Percentiles rank a stretch among this genome's conserved stretches.
phyloP scores from a whole-genome alignment of 2,797 vertebrate species.

The Poecilia velifera region DNA sequence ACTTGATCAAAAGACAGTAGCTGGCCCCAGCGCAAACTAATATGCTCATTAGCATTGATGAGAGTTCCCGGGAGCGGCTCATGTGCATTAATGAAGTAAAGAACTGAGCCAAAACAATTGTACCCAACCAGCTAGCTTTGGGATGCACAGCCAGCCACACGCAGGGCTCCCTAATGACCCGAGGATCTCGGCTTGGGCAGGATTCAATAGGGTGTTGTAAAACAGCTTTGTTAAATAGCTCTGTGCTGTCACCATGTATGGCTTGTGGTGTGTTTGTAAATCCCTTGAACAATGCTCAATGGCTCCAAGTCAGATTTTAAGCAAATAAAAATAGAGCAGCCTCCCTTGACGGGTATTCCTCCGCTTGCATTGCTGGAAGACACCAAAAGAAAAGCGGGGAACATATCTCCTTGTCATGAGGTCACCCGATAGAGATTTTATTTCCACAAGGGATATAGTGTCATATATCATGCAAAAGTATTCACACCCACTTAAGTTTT shows the following conservation, averaged over 20 bases:
- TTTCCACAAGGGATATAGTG: constrained; percentile 70
- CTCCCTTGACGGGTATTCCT: constrained; percentile 44
- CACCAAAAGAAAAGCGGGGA: constrained; percentile 35
- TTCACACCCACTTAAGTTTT: background rate
- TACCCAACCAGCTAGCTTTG: constrained; percentile 62
- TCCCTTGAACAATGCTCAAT: constrained; percentile 66
- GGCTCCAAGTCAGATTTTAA: constrained; percentile 64
- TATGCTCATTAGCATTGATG: constrained; percentile 82
- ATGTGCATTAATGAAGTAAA: constrained; percentile 82
- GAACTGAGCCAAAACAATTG: constrained; percentile 74
- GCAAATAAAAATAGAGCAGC: constrained; percentile 66
- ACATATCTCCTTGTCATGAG: constrained; percentile 56
- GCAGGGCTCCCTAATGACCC: constrained; percentile 74
- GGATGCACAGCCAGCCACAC: constrained; percentile 68
- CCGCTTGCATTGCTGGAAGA: constrained; percentile 50
- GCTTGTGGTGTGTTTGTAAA: constrained; percentile 66
- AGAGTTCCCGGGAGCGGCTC: constrained; percentile 72
- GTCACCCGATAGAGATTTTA: constrained; percentile 71
- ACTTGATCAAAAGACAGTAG: constrained; percentile 78
- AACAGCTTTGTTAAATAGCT: constrained; percentile 72
- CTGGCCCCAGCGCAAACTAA: constrained; percentile 73
- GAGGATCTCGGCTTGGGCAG: constrained; percentile 63
- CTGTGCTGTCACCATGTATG: constrained; percentile 62
- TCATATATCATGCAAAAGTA: constrained; percentile 29
- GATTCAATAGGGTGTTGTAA: constrained; percentile 69